A percentile compares a stretch with the other conserved stretches of the same genome.
phyloP scores from a whole-genome alignment of 30 jellyfish, hydroid and myxozoan species.

The Catostylus mosaicus region DNA sequence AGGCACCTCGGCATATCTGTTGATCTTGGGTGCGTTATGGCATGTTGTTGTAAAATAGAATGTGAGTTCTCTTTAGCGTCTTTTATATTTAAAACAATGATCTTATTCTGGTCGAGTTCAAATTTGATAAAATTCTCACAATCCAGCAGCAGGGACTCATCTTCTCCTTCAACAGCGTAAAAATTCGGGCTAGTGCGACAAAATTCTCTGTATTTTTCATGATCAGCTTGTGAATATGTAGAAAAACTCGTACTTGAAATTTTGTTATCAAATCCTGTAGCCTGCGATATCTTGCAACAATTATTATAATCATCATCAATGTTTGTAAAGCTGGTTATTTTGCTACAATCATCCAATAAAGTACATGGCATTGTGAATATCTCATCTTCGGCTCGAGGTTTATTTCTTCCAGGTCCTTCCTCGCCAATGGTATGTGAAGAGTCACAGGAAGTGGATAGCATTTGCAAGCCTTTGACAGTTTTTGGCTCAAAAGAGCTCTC shows the following conservation, averaged over 20 bases:
- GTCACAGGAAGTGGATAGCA: background rate
- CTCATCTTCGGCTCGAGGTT: constrained; percentile 10
- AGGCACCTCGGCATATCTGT: constrained; percentile 51
- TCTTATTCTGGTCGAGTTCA: constrained; percentile 77
- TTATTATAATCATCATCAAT: constrained; percentile 1
- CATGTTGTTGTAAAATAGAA: constrained; percentile 65
- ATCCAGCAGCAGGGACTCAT: constrained; percentile 65
- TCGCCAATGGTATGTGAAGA: background rate
- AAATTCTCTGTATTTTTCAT: constrained; percentile 39
- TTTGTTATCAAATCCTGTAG: background rate
- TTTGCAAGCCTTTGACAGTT: background rate
- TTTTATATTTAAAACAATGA: constrained; percentile 58
- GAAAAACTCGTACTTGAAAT: background rate
- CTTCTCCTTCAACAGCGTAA: constrained; percentile 43
- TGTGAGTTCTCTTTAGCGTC: constrained; percentile 38
- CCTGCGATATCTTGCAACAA: background rate
- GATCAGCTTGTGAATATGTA: constrained; percentile 1
- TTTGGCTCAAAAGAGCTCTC: background rate
- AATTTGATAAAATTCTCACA: constrained; percentile 67
- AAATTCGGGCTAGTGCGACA: constrained; percentile 43
- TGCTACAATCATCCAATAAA: background rate
- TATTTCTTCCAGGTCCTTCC: background rate
- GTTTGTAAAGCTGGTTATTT: constrained; percentile 2
- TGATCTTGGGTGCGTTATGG: constrained; percentile 69
- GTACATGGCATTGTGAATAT: constrained; percentile 48